Evolutionary conservation across 2,888 invertebrate species (phyloP).

Genomic region (Pandemis heparana): DNA sequence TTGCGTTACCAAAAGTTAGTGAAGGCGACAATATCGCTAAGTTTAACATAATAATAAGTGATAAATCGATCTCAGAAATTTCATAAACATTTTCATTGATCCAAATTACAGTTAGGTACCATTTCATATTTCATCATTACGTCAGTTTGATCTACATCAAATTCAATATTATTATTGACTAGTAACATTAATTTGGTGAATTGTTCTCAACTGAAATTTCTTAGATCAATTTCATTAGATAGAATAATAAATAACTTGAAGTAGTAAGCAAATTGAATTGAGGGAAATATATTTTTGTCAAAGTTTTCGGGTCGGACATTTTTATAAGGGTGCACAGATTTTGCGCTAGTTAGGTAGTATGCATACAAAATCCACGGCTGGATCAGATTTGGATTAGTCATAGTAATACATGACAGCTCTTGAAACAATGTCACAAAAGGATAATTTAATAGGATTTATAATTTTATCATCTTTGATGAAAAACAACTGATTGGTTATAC

Average conservation of each 20-base stretch:
- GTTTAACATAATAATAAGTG: slow-evolving; percentile 55
- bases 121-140: background rate
- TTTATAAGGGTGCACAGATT: slow-evolving; percentile 65
- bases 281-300: slow-evolving; percentile 77
- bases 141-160: slow-evolving; percentile 1
- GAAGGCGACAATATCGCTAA: slow-evolving; percentile 79
- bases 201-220: slow-evolving; percentile 49
- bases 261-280: slow-evolving; percentile 67
- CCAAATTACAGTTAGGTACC: background rate
- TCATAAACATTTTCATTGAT: slow-evolving; percentile 30
- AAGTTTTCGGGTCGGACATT: slow-evolving; percentile 57
- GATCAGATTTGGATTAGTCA: slow-evolving; percentile 20
- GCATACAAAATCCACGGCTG: slow-evolving; percentile 45
- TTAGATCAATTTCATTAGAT: slow-evolving; percentile 65
- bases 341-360: slow-evolving; percentile 65
- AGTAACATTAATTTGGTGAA: background rate
- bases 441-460: background rate
- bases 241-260: slow-evolving; percentile 68
- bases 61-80: slow-evolving; percentile 50
- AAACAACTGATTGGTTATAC: too few relatives aligned
- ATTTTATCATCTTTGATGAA: too few relatives aligned
- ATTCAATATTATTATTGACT: background rate
- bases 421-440: background rate
- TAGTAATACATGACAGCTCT: background rate
- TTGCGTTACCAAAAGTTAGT: slow-evolving; percentile 43